Evolutionary conservation across 2,797 vertebrate species (phyloP).

Genomic region (Hemibagrus guttatus): DNA sequence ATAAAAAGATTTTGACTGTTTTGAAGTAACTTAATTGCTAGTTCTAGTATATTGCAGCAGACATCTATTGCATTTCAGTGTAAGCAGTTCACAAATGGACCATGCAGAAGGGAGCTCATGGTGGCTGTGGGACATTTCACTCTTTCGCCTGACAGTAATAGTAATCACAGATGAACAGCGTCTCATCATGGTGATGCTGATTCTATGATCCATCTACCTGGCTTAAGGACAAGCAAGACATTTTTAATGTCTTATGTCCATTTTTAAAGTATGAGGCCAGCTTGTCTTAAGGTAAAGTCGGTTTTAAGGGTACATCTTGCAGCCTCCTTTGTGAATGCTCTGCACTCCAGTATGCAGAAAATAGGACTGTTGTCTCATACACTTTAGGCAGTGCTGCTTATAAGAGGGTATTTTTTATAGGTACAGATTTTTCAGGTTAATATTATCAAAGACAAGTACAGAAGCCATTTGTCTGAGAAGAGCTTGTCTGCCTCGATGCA

Average conservation of each 20-base stretch:
- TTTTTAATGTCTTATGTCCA: no score
- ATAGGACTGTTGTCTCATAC: background rate
- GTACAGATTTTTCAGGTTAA: background rate
- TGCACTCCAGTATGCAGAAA: background rate
- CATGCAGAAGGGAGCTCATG: background rate
- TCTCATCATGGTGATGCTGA: background rate
- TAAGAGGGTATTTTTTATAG: background rate
- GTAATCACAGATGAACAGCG: background rate
- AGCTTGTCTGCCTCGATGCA: background rate
- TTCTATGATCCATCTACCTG: background rate
- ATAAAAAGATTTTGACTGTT: background rate
- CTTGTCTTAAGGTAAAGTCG: background rate
- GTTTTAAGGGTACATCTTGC: background rate
- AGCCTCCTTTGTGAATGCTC: background rate
- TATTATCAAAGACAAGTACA: background rate
- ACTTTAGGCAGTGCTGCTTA: background rate
- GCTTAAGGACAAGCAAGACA: background rate
- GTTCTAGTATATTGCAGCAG: background rate
- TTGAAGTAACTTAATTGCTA: background rate
- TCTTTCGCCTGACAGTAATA: background rate
- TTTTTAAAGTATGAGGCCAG: background rate
- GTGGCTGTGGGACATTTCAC: background rate
- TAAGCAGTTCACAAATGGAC: background rate
- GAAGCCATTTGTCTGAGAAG: background rate
- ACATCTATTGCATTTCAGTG: background rate